Evolutionary conservation across 64 coral and sea anemone species (phyloP).

Genomic region (Actinia tenebrosa): DNA sequence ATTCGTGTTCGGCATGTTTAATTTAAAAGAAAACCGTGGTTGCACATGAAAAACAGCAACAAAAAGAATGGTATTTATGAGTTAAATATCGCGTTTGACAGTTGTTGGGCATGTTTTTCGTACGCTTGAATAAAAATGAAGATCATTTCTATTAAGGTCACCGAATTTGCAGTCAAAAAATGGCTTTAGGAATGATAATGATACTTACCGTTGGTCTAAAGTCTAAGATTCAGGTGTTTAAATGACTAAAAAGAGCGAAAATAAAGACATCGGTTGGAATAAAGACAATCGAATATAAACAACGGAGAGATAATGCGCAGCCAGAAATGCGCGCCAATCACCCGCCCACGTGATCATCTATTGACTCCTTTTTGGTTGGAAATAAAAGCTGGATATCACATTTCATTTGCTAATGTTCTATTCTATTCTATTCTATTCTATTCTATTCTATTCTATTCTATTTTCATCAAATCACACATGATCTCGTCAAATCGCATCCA

Average conservation of each 20-base stretch:
- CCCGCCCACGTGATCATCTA: neutral
- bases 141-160: neutral
- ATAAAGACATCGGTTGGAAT: neutral
- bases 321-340: neutral
- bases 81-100: too few relatives aligned
- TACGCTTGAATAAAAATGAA: neutral
- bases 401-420: too few relatives aligned
- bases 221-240: neutral
- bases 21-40: neutral
- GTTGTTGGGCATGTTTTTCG: too few relatives aligned
- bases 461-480: too few relatives aligned
- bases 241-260: conserved; percentile 2
- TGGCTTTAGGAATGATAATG: neutral
- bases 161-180: neutral
- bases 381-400: neutral
- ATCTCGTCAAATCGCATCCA: too few relatives aligned
- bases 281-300: conserved; percentile 12
- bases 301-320: conserved; percentile 3
- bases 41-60: neutral
- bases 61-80: too few relatives aligned
- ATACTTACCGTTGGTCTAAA: conserved; percentile 1
- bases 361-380: neutral
- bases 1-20: neutral
- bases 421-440: too few relatives aligned
- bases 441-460: too few relatives aligned